Percentiles rank a stretch among this genome's conserved stretches.
These are phyloP conservation scores for Amiota communis DNA, from an alignment of 2,888 invertebrate genomes.

Conservation along the genomic window DNA sequence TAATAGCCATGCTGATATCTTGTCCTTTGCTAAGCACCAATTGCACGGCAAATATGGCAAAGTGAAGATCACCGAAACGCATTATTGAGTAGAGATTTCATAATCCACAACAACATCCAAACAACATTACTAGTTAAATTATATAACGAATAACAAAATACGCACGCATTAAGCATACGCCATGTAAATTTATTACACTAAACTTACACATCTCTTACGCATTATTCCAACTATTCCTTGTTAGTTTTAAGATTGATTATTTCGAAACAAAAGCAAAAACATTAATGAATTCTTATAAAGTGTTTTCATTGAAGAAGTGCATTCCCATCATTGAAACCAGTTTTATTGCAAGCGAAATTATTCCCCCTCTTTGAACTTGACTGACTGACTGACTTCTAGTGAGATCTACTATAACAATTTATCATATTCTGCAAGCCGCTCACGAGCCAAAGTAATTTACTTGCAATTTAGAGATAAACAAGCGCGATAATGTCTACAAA, in stretches of 20 bases:
- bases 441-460: constrained; percentile 65
- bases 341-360: too few species aligned
- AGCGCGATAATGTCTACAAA: constrained; percentile 67
- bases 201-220: too few species aligned
- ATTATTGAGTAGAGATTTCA: constrained; percentile 67
- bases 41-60: constrained; percentile 71
- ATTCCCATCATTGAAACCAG: too few species aligned
- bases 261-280: too few species aligned
- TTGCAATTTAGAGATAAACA: constrained; percentile 68
- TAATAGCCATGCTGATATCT: constrained; percentile 58
- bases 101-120: constrained; percentile 33
- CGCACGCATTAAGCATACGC: constrained; percentile 40
- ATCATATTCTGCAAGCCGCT: constrained; percentile 45
- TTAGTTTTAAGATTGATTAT: too few species aligned
- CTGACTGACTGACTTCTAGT: constrained; percentile 40
- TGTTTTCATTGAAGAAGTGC: neutral
- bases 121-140: constrained; percentile 59
- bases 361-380: neutral
- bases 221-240: too few species aligned
- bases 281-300: too few species aligned
- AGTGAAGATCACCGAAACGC: constrained; percentile 69
- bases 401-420: constrained; percentile 45
- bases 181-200: neutral
- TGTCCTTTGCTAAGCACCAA: constrained; percentile 68
- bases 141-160: constrained; percentile 43